A percentile compares a stretch with the other conserved stretches of the same genome.
phyloP scores from a whole-genome alignment of 2,888 invertebrate genomes.

The Plutella xylostella region DNA sequence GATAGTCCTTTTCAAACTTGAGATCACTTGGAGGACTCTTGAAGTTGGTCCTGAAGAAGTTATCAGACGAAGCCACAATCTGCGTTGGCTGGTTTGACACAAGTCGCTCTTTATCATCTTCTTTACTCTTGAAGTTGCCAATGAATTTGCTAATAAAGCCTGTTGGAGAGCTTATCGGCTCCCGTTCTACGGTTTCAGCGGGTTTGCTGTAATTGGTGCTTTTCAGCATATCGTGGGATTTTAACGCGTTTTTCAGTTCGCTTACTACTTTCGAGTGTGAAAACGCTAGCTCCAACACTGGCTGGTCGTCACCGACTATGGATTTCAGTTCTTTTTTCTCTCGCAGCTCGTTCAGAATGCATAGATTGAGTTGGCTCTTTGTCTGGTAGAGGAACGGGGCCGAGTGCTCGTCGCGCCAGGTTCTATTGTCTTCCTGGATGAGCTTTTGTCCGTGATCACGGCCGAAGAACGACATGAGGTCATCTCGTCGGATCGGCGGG shows the following conservation, averaged over 20 bases:
- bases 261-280: conserved; percentile 63
- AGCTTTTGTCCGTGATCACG: conserved; percentile 68
- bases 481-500: conserved; percentile 51
- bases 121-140: conserved; percentile 53
- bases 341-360: conserved; percentile 45
- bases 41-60: conserved; percentile 59
- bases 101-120: conserved; percentile 53
- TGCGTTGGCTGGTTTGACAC: conserved; percentile 36
- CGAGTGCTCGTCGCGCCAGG: conserved; percentile 85
- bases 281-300: conserved; percentile 47
- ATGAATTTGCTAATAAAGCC: conserved; percentile 60
- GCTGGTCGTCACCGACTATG: conserved; percentile 32
- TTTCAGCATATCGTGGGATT: conserved; percentile 48
- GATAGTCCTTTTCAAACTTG: conserved; percentile 50
- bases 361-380: conserved; percentile 81
- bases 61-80: conserved; percentile 59
- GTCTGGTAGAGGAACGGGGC: conserved; percentile 89
- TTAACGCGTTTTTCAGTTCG: conserved; percentile 57
- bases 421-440: conserved; percentile 70
- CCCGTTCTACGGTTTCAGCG: conserved; percentile 26
- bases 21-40: conserved; percentile 44
- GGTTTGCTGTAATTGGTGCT: conserved; percentile 34
- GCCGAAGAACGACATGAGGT: conserved; percentile 63
- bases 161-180: conserved; percentile 37
- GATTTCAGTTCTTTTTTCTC: conserved; percentile 32